These are phyloP conservation scores for Pantala flavescens DNA, from an alignment of 1,140 invertebrate genomes.

Conservation along the genomic window DNA sequence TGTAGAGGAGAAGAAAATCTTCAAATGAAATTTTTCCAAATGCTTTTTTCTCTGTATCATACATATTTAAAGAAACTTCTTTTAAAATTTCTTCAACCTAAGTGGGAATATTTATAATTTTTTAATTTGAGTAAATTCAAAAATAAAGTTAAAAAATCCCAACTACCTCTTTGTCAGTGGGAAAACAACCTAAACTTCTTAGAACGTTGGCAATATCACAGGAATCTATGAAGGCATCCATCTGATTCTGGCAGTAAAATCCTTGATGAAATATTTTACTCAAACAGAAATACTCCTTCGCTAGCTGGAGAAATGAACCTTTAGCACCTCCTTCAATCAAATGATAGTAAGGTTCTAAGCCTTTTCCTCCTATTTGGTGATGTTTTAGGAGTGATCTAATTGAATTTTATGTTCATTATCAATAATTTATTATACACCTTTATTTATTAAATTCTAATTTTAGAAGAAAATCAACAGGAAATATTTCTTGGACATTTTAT, in stretches of 20 bases:
- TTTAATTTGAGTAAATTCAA: not conserved
- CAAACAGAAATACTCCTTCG: slow-evolving; percentile 61
- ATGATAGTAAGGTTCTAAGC: slow-evolving; percentile 45
- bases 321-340: slow-evolving; percentile 44
- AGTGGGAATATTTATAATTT: slow-evolving; percentile 20
- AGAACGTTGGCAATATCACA: slow-evolving; percentile 57
- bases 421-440: too few species aligned
- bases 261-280: slow-evolving; percentile 59
- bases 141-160: not conserved
- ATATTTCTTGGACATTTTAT: too few species aligned
- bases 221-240: slow-evolving; percentile 38
- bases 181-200: slow-evolving; percentile 61
- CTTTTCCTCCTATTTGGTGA: slow-evolving; percentile 37
- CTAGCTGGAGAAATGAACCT: slow-evolving; percentile 55
- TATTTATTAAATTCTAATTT: too few species aligned
- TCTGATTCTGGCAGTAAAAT: slow-evolving; percentile 42
- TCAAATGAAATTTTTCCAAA: slow-evolving; percentile 50
- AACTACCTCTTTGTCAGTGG: slow-evolving; percentile 60
- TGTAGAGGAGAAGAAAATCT: slow-evolving; percentile 58
- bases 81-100: slow-evolving; percentile 56
- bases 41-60: slow-evolving; percentile 39
- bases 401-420: too few species aligned
- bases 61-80: slow-evolving; percentile 51
- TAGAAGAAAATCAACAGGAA: too few species aligned
- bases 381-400: not conserved